These are phyloP conservation scores for Mobula birostris DNA, from an alignment of 2,113 vertebrate genomes.

Conservation along the genomic window DNA sequence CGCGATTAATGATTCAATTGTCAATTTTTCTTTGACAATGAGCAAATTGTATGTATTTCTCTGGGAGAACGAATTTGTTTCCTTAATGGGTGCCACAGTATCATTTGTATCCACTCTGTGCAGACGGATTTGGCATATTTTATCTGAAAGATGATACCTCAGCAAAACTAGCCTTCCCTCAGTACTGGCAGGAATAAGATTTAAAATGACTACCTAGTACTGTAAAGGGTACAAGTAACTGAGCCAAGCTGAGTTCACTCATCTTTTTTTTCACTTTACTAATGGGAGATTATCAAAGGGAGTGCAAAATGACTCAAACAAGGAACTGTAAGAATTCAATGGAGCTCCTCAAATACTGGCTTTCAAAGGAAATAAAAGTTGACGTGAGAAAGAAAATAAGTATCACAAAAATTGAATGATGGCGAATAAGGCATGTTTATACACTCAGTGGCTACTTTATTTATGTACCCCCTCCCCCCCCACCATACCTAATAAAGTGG, in stretches of 20 bases:
- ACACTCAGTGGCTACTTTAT: too few species aligned
- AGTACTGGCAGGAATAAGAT: not conserved
- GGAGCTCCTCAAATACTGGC: not conserved
- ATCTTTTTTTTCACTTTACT: not conserved
- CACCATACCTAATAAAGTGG: too few species aligned
- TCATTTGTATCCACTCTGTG: not conserved
- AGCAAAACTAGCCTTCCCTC: not conserved
- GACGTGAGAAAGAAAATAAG: not conserved
- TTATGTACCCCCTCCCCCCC: too few species aligned
- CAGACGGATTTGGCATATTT: conserved; percentile 9
- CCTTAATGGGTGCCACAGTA: not conserved
- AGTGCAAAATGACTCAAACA: not conserved
- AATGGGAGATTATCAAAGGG: not conserved
- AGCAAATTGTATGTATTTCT: not conserved
- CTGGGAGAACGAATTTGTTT: not conserved
- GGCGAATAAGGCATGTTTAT: not conserved
- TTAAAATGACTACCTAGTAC: not conserved
- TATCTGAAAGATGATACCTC: not conserved
- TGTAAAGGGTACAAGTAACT: not conserved
- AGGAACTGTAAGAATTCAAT: not conserved
- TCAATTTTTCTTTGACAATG: not conserved
- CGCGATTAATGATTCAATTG: not conserved
- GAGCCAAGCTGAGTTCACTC: not conserved
- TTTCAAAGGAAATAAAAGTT: not conserved
- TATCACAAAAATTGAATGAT: not conserved